Evolutionary conservation across 1,140 invertebrate genomes (phyloP).

Genomic region (Cecropterus lyciades): DNA sequence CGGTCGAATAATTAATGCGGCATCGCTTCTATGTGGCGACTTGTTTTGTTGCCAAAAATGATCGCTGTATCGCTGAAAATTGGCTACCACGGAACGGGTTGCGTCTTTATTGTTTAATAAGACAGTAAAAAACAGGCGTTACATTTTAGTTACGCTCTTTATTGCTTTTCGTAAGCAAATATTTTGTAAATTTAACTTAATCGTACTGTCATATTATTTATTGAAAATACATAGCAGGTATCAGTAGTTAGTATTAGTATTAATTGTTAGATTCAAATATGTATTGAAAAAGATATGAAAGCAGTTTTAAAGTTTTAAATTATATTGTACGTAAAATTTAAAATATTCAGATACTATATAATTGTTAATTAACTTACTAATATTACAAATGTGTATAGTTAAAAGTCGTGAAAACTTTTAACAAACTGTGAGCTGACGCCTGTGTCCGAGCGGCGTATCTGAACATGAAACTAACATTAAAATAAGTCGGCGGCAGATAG

Average conservation of each 20-base stretch:
- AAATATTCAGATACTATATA: too few relatives aligned
- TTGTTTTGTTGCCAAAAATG: slow-evolving; percentile 74
- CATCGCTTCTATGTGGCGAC: slow-evolving; percentile 71
- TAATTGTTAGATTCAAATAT: too few relatives aligned
- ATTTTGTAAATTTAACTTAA: neutral
- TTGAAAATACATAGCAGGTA: too few relatives aligned
- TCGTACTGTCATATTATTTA: neutral
- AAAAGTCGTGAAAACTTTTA: slow-evolving; percentile 41
- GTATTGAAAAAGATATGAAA: too few relatives aligned
- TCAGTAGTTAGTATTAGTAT: too few relatives aligned
- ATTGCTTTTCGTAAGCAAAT: slow-evolving; percentile 7
- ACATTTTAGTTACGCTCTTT: slow-evolving; percentile 17
- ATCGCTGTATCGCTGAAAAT: slow-evolving; percentile 55
- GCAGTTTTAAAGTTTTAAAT: too few relatives aligned
- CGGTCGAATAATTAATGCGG: slow-evolving; percentile 80
- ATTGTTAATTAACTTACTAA: too few relatives aligned
- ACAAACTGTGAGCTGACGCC: slow-evolving; percentile 40
- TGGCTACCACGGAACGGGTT: slow-evolving; percentile 40
- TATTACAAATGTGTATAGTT: slow-evolving; percentile 3
- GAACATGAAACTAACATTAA: slow-evolving; percentile 53
- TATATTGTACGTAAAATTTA: too few relatives aligned
- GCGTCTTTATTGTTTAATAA: slow-evolving; percentile 35
- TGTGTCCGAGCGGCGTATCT: slow-evolving; percentile 39
- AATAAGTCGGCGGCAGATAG: slow-evolving; percentile 44
- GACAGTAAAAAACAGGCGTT: slow-evolving; percentile 20